These are phyloP conservation scores for Oxyruncus cristatus DNA, from an alignment of 2,113 vertebrate species.

Conservation along the genomic window DNA sequence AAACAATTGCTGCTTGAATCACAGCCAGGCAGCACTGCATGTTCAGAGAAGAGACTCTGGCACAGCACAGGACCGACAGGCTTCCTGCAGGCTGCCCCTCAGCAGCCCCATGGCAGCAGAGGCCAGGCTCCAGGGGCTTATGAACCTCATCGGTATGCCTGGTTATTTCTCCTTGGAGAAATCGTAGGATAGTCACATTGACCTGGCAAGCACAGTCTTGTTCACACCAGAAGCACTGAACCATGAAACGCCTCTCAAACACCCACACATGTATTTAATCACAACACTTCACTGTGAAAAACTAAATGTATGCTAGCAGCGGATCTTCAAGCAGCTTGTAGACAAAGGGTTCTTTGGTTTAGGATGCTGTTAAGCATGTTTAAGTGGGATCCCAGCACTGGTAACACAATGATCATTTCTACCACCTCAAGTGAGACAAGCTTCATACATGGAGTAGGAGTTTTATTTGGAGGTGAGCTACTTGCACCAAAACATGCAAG, in stretches of 20 bases:
- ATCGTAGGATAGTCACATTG: not conserved
- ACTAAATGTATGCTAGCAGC: not conserved
- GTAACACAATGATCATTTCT: not conserved
- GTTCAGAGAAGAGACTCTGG: not conserved
- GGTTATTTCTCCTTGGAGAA: not conserved
- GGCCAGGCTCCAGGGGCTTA: not conserved
- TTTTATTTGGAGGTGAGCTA: not conserved
- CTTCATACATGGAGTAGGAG: fast-evolving
- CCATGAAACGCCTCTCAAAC: not conserved
- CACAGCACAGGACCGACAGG: not conserved
- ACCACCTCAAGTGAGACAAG: not conserved
- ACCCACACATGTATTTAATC: not conserved
- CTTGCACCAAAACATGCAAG: not conserved
- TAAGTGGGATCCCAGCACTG: not conserved
- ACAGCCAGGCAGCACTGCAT: not conserved
- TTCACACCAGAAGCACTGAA: not conserved
- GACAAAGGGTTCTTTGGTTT: not conserved
- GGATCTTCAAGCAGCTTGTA: not conserved
- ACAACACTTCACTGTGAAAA: not conserved
- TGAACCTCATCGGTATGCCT: fast-evolving
- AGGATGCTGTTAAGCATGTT: not conserved
- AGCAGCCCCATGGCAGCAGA: not conserved
- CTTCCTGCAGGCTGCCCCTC: not conserved
- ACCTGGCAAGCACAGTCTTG: not conserved
- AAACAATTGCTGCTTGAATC: not conserved